Conservation (phyloP, 2,113 vertebrate genomes). For the Corydoras maculifer region DNA sequence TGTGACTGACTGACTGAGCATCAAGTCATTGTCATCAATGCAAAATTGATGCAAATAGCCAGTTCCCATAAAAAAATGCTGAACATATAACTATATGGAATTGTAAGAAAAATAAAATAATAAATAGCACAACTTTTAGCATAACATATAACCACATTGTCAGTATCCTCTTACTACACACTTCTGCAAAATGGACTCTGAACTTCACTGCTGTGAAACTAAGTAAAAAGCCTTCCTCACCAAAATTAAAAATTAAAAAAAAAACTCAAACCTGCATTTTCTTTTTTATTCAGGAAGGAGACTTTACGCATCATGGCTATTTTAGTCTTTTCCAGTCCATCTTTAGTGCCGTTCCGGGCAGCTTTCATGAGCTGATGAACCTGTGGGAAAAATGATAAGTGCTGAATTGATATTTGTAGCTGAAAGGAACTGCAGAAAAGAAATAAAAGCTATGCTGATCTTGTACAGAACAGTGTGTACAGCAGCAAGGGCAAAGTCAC, state of each 20-base stretch:
- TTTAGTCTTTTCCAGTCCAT: slow-evolving; percentile 79
- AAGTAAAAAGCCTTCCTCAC: too few species aligned
- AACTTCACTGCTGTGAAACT: too few species aligned
- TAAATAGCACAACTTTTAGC: too few species aligned
- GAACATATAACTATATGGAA: too few species aligned
- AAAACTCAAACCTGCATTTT: slow-evolving; percentile 58
- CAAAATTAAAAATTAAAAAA: slow-evolving; percentile 2
- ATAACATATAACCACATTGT: too few species aligned
- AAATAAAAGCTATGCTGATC: not conserved
- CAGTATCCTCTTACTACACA: too few species aligned
- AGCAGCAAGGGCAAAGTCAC: slow-evolving; percentile 23
- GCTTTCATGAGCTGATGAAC: slow-evolving; percentile 85
- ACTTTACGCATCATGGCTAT: slow-evolving; percentile 77
- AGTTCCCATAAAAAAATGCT: too few species aligned
- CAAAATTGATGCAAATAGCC: too few species aligned
- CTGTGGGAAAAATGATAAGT: slow-evolving; percentile 49
- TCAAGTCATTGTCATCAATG: too few species aligned
- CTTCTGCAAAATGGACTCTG: too few species aligned
- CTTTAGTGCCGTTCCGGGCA: slow-evolving; percentile 76
- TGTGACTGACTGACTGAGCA: too few species aligned
- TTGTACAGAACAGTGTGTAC: slow-evolving; percentile 16
- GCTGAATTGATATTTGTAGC: slow-evolving; percentile 12
- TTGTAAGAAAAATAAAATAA: too few species aligned
- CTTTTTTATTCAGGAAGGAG: slow-evolving; percentile 76
- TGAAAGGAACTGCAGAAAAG: slow-evolving; percentile 6